Evolutionary conservation across 2,797 vertebrate genomes (phyloP).

Genomic region (Pangasius krempfi): DNA sequence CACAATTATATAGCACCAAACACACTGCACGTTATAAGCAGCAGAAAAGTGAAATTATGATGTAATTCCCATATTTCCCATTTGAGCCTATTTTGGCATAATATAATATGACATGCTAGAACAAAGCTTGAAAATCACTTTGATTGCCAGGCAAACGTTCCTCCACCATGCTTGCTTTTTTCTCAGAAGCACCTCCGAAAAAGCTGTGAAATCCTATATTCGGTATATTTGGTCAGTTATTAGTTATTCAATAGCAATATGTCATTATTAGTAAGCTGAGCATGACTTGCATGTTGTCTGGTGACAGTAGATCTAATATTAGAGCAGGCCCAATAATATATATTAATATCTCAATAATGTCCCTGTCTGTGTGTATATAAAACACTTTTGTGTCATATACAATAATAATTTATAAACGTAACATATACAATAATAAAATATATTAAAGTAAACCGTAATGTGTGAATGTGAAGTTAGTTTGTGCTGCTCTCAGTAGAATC

Average conservation of each 20-base stretch:
- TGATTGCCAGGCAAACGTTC: neutral
- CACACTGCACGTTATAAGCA: neutral
- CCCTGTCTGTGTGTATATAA: neutral
- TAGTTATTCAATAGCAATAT: neutral
- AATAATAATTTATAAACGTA: neutral
- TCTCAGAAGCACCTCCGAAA: neutral
- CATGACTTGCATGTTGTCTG: neutral
- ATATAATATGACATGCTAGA: neutral
- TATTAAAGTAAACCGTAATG: neutral
- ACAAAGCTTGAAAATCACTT: neutral
- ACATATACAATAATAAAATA: no score
- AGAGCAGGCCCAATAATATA: neutral
- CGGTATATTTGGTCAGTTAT: neutral
- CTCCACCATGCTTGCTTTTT: neutral
- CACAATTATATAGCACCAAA: neutral
- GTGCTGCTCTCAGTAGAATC: neutral
- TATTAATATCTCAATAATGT: neutral
- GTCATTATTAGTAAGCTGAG: neutral
- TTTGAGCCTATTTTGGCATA: neutral
- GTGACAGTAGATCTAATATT: neutral
- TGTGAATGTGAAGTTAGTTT: neutral
- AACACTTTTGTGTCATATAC: neutral
- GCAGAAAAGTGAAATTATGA: neutral
- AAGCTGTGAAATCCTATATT: neutral
- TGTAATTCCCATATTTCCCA: neutral